Percentiles rank a stretch among this genome's conserved stretches.
Conservation (phyloP, 2,888 invertebrate genomes). For the Agonopterix subpropinquella region DNA sequence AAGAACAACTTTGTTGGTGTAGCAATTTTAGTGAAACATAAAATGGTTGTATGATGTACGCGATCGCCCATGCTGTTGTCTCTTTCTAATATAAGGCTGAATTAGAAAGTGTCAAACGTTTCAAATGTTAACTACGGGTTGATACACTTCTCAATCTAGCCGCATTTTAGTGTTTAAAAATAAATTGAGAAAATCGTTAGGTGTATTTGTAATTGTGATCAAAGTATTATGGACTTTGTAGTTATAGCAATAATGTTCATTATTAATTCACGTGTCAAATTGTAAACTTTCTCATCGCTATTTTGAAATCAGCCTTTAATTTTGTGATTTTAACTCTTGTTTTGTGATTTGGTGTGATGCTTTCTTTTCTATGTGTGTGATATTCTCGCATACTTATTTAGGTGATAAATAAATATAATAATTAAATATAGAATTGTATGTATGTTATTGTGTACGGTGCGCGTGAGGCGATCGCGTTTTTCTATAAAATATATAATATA, state of each 20-base stretch:
- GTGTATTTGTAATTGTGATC: conserved; percentile 46
- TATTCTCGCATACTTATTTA: conserved; percentile 34
- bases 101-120: conserved; percentile 66
- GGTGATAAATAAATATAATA: conserved; percentile 23
- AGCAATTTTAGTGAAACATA: conserved; percentile 2
- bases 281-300: conserved; percentile 10
- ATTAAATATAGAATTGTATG: conserved; percentile 26
- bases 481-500: conserved; percentile 40
- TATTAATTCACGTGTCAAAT: conserved; percentile 35
- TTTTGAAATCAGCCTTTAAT: conserved; percentile 24
- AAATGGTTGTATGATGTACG: conserved; percentile 18
- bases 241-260: conserved; percentile 60
- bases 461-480: conserved; percentile 59
- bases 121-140: conserved; percentile 19
- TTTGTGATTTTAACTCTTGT: conserved; percentile 25
- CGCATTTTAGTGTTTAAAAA: not conserved
- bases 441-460: conserved; percentile 33
- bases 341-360: conserved; percentile 49
- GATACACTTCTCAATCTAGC: conserved; percentile 1
- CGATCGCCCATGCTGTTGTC: conserved; percentile 55
- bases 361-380: conserved; percentile 37
- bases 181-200: not conserved
- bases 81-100: conserved; percentile 74
- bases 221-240: conserved; percentile 65
- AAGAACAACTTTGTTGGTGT: no score